Evolutionary conservation across 2,888 invertebrate species (phyloP), one percentile per base, ranked within the genome.

Genomic region (Perizoma affinitatum): DNA sequence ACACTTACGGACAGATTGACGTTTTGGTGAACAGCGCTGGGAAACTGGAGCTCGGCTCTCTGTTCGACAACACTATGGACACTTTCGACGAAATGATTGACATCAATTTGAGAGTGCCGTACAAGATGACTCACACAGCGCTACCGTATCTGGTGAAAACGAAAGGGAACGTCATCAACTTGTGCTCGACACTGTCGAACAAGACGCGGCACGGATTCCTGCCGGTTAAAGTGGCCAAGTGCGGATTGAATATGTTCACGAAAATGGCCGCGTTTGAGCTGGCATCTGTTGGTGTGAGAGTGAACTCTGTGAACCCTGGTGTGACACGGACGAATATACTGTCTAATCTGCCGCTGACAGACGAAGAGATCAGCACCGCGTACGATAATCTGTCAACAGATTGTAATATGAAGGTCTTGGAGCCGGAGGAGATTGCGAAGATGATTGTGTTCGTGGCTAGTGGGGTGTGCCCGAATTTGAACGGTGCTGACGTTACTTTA

Each of bases 11-110:
- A 5, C 94, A 92, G 75, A 86, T 97, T 5, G 96, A 97, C 87
- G 94, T 97, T 11, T 80, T 97, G 36, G 92, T 97, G 0, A 97
- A 98, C 79, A 96, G 96, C 88, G 98, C 98, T 10, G 98, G 97
- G 0, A 79, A 79, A 35, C 93, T 96, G 35, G 76, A 96, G 5
- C 94, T 95, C 66, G 87, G 84, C 7, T 98, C 97, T 0, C 88
- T 94, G 5, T 96, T 97, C 71, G 97, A 98, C 82, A 95, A 93
- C 51, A 95, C 96, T 0, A 78, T 98, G 57, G 96, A 95, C 42
- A 96, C 96, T 65, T 98, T 95, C 78, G 98, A 98, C 78, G 93
- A 95, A 58, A 86, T 97, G 58, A 96, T 98, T 90, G 95, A 96
- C 70, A 93, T 95, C 4, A 98, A 98, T 81, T 95, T 97, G 0